Base-by-base conservation (phyloP, 2,888 invertebrate genomes). In the Drosophila kanekoi region DNA sequence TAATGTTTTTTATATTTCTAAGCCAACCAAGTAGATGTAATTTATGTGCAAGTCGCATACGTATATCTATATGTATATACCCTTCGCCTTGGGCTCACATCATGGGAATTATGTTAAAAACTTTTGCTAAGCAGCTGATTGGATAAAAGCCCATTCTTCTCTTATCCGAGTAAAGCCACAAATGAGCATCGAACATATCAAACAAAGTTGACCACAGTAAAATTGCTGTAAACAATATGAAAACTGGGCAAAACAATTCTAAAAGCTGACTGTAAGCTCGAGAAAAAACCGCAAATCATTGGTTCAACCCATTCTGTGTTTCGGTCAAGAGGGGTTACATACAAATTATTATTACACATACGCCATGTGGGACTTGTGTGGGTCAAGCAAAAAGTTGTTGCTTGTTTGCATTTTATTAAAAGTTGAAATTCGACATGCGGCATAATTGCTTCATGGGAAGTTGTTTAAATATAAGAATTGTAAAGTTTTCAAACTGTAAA, bases 181-280 rank as follows among this genome's bases (percentile, higher is more conserved):
- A 53, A 60, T 51, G 56, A 41, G 71, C 45, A 43, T 38, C 35
- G 45, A 62, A 52, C 32, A 60, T 44, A 65, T 63, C 53, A 65
- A 73, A 58, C 62, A 53, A 71, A 61, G 48, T 70, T 71, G 77
- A 78, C 81, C 81, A 65, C 76, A 81, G 61, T 51, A 67, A 69
- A 79, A 71, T 65, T 75, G 69, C 62, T 78, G 78, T 67, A 78
- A 72, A 65, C 78, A 80, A 65, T 80, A 72, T 71, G 64, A 62
- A 61, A 67, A 57, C 28, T 60, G 45, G 23, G 45, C 59, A 66
- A 18, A 41, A 60, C 49, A 60, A 62, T 56, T 66, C 66, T 57
- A 54, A 53, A 66, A 71, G 71, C 66, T 40, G 49, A 28, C 58
- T 53, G 56, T n/a, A 56, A 56, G 49, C 44, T 71, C 41, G 52